Base-by-base conservation (phyloP, 2,888 invertebrate genomes). In the Papilio gigon region DNA sequence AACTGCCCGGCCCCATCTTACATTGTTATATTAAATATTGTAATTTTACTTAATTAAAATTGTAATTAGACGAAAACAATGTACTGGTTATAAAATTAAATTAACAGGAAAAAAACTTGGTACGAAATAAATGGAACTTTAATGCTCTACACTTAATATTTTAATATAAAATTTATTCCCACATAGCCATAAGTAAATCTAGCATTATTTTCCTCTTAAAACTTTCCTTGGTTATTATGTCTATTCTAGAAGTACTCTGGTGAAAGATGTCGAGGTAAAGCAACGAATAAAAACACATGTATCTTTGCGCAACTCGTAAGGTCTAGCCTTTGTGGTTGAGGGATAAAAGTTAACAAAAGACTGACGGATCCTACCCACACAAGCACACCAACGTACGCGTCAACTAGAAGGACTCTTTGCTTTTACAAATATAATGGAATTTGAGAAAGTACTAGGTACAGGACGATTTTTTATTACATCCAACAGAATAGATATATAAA, bases 241-340 rank as follows among this genome's bases (percentile, higher is more conserved):
- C n/a, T n/a, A 56, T 37, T 22, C 11, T 42, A 27, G 22, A 11
- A 22, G 25, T 20, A 12, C 14, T 25, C n/a, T 37, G 12, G n/a
- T 8, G 27, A 40, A 60, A 37, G 25, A 61, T 44, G 25, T 40
- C 25, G 4, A n/a, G 27, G n/a, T 30, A 61, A 42, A 61, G 27
- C 25, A n/a, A 61, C n/a, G n/a, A n/a, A 11, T 0, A 20, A 8
- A 42, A 30, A 44, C 30, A 25, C 27, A 40, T 14, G 40, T 5
- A 60, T 61, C 42, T 42, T 61, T 27, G 60, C 40, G 17, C 17
- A 22, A 12, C 25, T 40, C 20, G n/a, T 42, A 65, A 42, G 20
- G 37, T 67, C 67, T 61, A 20, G 60, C 35, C 50, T 61, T 61
- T 67, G 61, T 53, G 61, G 53, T 61, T 67, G 42, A 67, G 61